A percentile compares a stretch with the other conserved stretches of the same genome.
phyloP scores from a whole-genome alignment of 2,113 vertebrate genomes.

The Odontesthes bonariensis region DNA sequence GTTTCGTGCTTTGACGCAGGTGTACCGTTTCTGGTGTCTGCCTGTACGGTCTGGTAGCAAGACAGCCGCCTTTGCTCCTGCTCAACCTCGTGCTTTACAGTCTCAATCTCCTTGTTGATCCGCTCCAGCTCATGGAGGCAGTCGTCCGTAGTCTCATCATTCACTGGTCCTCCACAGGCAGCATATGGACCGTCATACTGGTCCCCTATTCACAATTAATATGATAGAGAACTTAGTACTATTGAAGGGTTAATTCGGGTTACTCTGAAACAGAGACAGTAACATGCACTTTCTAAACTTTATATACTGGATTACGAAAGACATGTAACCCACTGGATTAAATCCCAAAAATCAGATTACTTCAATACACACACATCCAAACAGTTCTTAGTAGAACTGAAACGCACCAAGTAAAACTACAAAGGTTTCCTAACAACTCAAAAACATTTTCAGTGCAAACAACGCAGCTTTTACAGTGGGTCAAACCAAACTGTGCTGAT shows the following conservation, averaged over 20 bases:
- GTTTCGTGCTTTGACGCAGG: constrained; percentile 10
- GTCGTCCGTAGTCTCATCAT: constrained; percentile 33
- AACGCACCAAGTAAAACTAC: no score
- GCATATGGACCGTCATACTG: background rate
- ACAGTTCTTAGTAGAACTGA: no score
- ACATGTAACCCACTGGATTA: no score
- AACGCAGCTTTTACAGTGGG: no score
- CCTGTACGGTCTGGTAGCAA: constrained; percentile 62
- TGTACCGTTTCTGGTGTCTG: constrained; percentile 1
- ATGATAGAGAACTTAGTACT: background rate
- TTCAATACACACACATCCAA: no score
- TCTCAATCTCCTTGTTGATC: constrained; percentile 81
- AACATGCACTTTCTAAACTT: background rate
- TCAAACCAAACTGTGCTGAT: no score
- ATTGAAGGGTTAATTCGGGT: background rate
- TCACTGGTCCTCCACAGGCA: constrained; percentile 15
- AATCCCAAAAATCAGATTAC: no score
- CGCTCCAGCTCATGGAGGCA: constrained; percentile 77
- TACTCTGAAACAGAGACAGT: background rate
- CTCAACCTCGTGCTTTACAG: constrained; percentile 80
- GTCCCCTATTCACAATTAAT: constrained; percentile 41
- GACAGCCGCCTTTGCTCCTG: constrained; percentile 79
- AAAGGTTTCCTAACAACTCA: no score
- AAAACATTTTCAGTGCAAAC: no score
- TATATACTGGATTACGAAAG: no score